A percentile compares a stretch with the other conserved stretches of the same genome.
phyloP scores from a whole-genome alignment of 2,797 vertebrate species.

The Podarcis lilfordi region DNA sequence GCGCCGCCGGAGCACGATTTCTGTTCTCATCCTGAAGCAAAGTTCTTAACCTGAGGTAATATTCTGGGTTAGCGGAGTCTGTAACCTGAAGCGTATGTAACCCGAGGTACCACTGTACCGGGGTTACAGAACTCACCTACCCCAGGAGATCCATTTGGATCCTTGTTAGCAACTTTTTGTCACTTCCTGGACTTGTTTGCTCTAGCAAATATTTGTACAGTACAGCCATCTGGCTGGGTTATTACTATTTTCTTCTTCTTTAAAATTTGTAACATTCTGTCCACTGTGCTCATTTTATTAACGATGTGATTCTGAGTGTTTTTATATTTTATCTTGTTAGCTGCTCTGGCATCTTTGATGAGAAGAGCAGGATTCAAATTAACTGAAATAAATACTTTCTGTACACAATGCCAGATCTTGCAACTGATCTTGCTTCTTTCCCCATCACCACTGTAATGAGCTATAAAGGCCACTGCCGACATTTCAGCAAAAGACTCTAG shows the following conservation, averaged over 20 bases:
- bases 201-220: neutral
- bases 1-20: too few species aligned
- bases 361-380: neutral
- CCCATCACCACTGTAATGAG: constrained; percentile 24
- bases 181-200: neutral
- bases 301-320: neutral
- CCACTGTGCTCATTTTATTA: neutral
- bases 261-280: neutral
- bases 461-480: constrained; percentile 30
- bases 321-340: neutral
- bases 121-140: neutral
- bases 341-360: neutral
- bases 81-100: too few species aligned
- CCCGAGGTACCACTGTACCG: too few species aligned
- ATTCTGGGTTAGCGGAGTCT: too few species aligned
- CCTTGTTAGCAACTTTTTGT: neutral
- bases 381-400: constrained; percentile 14
- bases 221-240: too few species aligned
- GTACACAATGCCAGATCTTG: neutral
- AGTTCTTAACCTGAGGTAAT: too few species aligned
- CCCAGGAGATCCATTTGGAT: neutral
- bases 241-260: too few species aligned
- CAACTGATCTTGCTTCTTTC: neutral
- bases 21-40: too few species aligned
- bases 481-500: neutral